Base-by-base conservation (phyloP, 1,140 invertebrate species). In the Eupeodes corollae region DNA sequence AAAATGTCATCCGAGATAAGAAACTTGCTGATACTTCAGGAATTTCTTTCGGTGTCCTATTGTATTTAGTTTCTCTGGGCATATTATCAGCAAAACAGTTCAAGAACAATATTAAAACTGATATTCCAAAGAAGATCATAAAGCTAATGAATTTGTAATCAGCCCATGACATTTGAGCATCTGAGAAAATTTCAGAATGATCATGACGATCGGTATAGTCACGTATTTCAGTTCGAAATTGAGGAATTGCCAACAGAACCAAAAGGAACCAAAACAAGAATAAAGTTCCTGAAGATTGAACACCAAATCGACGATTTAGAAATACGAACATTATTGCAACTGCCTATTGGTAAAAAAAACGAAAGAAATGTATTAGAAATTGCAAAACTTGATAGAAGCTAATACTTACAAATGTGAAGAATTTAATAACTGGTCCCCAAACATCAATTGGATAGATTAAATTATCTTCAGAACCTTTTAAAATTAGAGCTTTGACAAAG, bases 201-300 rank as follows among this genome's bases (percentile, higher is more conserved):
- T 70, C 58, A 30, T 52, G 42, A 48, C 56, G 33, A 31, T 59
- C 47, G 50, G 59, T 48, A 52, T 72, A 67, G 42, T 59, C 49
- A n/a, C 70, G 62, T 30, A 85, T 67, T 63, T 82, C 73, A 49
- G 77, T 78, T 57, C 84, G 73, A 53, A 84, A 83, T 57, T 82
- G 80, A 30, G 85, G 70, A 47, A 80, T 60, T 38, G 81, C 83
- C 56, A 76, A 82, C 33, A 90, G 8, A 9, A 72, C 63, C 45
- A 84, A 61, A 6, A 87, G 61, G 19, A 89, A 71, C 88, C 87
- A 93, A 71, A 91, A 93, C 43, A 87, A 70, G 63, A 91, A 90
- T 50, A 88, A 67, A 42, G 88, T 70, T 32, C 88, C 89, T 21
- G 90, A 92, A 10, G 86, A 83, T 54, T 82, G 70, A 53, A 91